These are phyloP conservation scores for Tetramorium parvispinum DNA, from an alignment of 1,140 invertebrate species.

Conservation along the genomic window DNA sequence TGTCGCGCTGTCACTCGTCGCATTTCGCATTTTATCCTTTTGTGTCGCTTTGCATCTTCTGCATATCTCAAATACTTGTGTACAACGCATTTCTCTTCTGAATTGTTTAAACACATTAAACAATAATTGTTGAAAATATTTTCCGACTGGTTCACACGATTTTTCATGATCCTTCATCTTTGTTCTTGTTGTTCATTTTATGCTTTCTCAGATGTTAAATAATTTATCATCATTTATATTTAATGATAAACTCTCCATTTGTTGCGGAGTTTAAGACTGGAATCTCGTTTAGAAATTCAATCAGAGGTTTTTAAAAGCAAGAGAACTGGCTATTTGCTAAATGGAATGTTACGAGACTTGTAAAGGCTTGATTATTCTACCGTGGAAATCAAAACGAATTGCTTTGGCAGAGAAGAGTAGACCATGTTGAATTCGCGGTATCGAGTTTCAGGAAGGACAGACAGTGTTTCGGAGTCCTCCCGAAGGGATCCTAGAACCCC, in stretches of 20 bases:
- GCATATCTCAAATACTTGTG: not conserved
- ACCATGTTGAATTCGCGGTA: not conserved
- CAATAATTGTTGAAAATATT: not conserved
- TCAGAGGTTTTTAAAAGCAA: not conserved
- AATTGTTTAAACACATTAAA: not conserved
- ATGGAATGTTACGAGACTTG: not conserved
- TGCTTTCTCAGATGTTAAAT: not conserved
- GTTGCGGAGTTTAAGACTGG: not conserved
- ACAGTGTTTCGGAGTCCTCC: not conserved
- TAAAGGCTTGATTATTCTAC: not conserved
- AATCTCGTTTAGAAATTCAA: not conserved
- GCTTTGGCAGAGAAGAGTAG: not conserved
- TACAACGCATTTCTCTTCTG: not conserved
- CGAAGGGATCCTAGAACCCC: slow-evolving; percentile 16
- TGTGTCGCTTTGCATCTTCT: not conserved
- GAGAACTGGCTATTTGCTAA: slow-evolving; percentile 15
- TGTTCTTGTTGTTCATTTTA: not conserved
- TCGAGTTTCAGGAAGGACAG: slow-evolving; percentile 25
- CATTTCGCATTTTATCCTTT: not conserved
- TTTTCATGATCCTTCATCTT: not conserved
- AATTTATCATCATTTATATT: not conserved
- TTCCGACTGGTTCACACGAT: not conserved
- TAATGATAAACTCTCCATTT: not conserved
- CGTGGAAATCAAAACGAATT: slow-evolving; percentile 43
- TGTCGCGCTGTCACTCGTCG: slow-evolving; percentile 18